These are phyloP conservation scores for Peromyscus nudipes DNA, from an alignment of 2,797 vertebrate species.

Conservation along the genomic window DNA sequence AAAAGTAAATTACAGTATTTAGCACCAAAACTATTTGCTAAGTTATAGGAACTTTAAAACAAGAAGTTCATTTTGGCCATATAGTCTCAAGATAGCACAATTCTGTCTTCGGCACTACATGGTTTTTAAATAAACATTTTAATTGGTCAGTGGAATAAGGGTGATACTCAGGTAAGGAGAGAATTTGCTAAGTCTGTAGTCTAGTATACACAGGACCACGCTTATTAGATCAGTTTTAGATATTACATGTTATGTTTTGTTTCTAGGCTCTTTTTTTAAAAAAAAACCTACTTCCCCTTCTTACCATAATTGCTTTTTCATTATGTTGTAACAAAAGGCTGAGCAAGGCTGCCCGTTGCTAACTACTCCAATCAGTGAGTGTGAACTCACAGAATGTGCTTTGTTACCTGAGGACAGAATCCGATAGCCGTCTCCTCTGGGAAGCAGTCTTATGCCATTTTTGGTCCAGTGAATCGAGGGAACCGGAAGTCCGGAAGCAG, in stretches of 20 bases:
- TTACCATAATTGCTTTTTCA: not conserved
- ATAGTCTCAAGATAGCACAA: not conserved
- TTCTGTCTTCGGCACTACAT: not conserved
- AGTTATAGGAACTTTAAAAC: not conserved
- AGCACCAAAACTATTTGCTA: not conserved
- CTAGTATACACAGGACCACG: not conserved
- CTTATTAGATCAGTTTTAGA: not conserved
- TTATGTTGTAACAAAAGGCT: not conserved
- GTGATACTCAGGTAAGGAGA: not conserved
- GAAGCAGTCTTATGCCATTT: slow-evolving; percentile 92
- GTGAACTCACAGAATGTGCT: not conserved
- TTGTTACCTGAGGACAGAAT: slow-evolving; percentile 93
- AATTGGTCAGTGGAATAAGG: not conserved
- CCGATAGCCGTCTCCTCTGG: slow-evolving; percentile 91
- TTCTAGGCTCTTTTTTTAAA: not conserved
- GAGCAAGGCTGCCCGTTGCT: not conserved
- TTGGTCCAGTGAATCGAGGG: slow-evolving; percentile 96
- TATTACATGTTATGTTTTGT: not conserved
- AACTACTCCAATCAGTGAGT: not conserved
- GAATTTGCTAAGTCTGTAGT: not conserved
- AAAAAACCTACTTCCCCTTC: not conserved
- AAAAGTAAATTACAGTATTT: not conserved
- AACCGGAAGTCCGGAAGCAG: slow-evolving; percentile 93
- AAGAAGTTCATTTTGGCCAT: not conserved
- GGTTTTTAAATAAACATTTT: not conserved